Conservation (phyloP, 2,797 vertebrate species). For the Phoxinus dragarum region DNA sequence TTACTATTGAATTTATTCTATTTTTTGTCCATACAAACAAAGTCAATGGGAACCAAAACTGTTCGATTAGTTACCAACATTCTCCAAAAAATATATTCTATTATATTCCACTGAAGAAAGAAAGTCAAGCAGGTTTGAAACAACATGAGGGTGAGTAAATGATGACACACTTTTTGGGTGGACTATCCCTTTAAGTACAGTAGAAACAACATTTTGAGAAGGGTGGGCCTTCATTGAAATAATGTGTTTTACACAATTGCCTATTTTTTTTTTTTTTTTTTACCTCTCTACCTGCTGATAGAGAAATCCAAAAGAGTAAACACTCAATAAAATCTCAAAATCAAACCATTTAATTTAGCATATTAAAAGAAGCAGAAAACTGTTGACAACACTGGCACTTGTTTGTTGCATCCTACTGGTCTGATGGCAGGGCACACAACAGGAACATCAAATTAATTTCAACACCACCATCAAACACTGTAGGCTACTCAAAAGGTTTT, state of each 20-base stretch:
- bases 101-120: not conserved
- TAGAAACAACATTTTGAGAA: not conserved
- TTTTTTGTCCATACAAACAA: not conserved
- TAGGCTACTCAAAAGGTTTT: not conserved
- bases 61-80: not conserved
- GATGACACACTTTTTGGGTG: not conserved
- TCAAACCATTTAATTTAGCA: constrained; percentile 9
- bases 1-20: not conserved
- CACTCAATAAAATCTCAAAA: not conserved
- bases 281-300: not conserved
- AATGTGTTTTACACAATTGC: not conserved
- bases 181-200: not conserved
- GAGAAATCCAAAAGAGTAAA: not conserved
- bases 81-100: not conserved
- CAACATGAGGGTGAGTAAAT: not conserved
- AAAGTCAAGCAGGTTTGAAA: not conserved
- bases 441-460: not conserved
- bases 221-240: not conserved
- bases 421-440: not conserved
- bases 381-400: not conserved
- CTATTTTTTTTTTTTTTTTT: no score
- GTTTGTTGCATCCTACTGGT: constrained; percentile 4
- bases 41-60: not conserved
- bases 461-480: constrained; percentile 11
- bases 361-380: constrained; percentile 19